These are phyloP conservation scores for Erythrocercus mccallii DNA, from an alignment of 2,113 vertebrate genomes.

Conservation along the genomic window DNA sequence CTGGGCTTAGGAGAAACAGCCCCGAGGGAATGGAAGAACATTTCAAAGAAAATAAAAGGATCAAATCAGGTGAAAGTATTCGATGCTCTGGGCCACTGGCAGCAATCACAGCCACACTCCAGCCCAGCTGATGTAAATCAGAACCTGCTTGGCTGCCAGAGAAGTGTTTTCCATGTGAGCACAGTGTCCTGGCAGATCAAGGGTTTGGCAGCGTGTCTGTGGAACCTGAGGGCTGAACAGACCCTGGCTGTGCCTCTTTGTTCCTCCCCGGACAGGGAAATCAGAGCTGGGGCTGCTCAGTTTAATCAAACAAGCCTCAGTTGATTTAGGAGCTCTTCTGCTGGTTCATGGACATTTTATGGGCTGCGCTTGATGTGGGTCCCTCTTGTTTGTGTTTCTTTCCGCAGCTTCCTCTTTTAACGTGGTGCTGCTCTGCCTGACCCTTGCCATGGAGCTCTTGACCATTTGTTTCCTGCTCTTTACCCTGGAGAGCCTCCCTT, in stretches of 20 bases:
- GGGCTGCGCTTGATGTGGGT: background rate
- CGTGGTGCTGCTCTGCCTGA: constrained; percentile 77
- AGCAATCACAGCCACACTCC: background rate
- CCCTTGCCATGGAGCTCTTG: constrained; percentile 78
- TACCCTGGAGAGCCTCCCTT: constrained; percentile 76
- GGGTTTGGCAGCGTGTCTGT: background rate
- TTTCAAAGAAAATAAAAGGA: constrained; percentile 51
- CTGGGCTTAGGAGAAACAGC: background rate
- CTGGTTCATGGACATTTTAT: background rate
- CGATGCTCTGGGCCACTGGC: background rate
- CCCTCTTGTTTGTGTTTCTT: background rate
- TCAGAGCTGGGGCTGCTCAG: background rate
- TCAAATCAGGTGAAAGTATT: constrained; percentile 31
- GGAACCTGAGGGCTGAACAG: background rate
- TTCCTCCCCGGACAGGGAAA: background rate
- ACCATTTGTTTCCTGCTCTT: constrained; percentile 85
- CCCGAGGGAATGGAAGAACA: background rate
- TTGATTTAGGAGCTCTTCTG: background rate
- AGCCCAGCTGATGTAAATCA: constrained; percentile 53
- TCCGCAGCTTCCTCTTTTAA: constrained; percentile 78
- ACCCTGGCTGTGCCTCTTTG: background rate
- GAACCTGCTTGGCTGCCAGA: background rate
- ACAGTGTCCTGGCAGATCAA: background rate
- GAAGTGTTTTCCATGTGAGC: constrained; percentile 56
- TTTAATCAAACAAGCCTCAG: background rate